A percentile compares a stretch with the other conserved stretches of the same genome.
These are phyloP conservation scores for Perdita meconis DNA, from an alignment of 2,888 invertebrate genomes.

Conservation along the genomic window DNA sequence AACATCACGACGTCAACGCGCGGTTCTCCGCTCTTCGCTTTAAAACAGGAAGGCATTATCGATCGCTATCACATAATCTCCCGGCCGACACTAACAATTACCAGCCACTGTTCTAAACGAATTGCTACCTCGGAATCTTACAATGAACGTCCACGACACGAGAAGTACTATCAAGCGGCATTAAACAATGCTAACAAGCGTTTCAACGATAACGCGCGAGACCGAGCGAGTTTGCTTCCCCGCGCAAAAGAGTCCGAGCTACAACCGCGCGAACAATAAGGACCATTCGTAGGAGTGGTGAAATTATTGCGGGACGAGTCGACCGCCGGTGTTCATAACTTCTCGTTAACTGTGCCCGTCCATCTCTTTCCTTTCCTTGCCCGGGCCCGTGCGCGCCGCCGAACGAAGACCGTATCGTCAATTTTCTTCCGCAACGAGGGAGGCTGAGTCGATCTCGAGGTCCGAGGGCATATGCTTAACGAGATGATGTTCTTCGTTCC, in stretches of 20 bases:
- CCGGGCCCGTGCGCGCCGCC: background rate
- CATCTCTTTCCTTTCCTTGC: conserved; percentile 24
- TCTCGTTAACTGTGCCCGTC: conserved; percentile 62
- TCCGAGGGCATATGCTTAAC: conserved; percentile 30
- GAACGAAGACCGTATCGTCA: conserved; percentile 37
- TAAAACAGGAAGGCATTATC: background rate
- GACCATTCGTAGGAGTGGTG: conserved; percentile 32
- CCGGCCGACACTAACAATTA: background rate
- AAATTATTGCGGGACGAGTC: conserved; percentile 49
- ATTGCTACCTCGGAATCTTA: background rate
- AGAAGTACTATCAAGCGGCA: background rate
- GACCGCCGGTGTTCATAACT: conserved; percentile 62
- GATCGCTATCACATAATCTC: background rate
- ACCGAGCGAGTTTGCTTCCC: conserved; percentile 5
- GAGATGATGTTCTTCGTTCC: conserved; percentile 30
- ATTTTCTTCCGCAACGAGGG: conserved; percentile 54
- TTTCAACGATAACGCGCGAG: conserved; percentile 1
- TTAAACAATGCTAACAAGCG: conserved; percentile 30
- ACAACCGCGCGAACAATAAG: conserved; percentile 44
- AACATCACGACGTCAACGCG: background rate
- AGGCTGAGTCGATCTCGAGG: too few relatives aligned
- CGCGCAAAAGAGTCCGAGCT: conserved; percentile 22
- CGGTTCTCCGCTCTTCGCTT: background rate
- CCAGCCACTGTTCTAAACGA: background rate
- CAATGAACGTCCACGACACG: too few relatives aligned